Conservation (phyloP, 1,140 invertebrate genomes). For the Gyrodactylus bullatarudis region DNA sequence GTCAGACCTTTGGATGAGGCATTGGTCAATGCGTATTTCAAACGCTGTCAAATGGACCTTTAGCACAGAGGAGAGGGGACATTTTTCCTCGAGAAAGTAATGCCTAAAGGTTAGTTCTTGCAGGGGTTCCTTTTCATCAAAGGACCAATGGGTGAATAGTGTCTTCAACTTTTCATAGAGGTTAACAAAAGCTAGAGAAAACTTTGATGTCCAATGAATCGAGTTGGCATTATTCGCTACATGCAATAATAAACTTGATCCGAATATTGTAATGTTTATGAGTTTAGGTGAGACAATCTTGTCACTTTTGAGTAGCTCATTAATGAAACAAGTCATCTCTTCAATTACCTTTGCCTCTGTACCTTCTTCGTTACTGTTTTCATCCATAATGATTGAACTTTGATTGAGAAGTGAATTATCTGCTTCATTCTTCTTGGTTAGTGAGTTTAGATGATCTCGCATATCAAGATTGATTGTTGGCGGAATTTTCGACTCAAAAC, state of each 20-base stretch:
- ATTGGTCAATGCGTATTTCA: not conserved
- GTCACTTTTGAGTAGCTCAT: not conserved
- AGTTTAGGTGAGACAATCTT: not conserved
- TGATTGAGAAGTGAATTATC: too few species aligned
- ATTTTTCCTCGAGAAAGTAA: not conserved
- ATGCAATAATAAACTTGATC: not conserved
- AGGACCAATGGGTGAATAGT: not conserved
- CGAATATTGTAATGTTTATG: not conserved
- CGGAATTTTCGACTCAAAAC: not conserved
- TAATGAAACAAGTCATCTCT: not conserved
- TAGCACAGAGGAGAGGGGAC: not conserved
- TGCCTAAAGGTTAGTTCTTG: not conserved
- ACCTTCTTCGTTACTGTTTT: too few species aligned
- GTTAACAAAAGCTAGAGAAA: not conserved
- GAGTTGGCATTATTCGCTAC: not conserved
- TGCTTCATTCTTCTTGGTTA: too few species aligned
- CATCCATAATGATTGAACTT: too few species aligned
- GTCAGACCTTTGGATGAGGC: not conserved
- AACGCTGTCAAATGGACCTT: not conserved
- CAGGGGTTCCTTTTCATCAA: not conserved
- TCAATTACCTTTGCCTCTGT: not conserved
- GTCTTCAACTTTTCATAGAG: not conserved
- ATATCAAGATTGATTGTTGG: not conserved
- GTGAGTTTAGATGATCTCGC: not conserved
- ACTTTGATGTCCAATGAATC: not conserved